A percentile compares a stretch with the other conserved stretches of the same genome.
Evolutionary conservation across 2,113 vertebrate species (phyloP).

Genomic region (Stegostoma tigrinum): DNA sequence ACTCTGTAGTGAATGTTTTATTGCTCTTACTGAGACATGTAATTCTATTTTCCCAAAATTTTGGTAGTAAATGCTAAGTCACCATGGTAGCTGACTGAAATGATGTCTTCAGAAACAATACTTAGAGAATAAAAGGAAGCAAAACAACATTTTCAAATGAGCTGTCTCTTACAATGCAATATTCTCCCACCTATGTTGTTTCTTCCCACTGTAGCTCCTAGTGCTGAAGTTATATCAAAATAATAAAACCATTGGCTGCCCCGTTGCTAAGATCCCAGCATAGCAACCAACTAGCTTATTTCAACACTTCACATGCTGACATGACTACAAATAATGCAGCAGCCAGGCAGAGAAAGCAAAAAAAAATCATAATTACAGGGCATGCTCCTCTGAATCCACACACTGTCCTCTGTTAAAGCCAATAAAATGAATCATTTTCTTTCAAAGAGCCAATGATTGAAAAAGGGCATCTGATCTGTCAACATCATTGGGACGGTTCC

Average conservation of each 20-base stretch:
- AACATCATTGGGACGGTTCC: background rate
- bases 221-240: background rate
- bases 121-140: background rate
- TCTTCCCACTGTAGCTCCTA: background rate
- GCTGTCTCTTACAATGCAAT: slow-evolving; percentile 7
- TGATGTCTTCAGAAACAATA: background rate
- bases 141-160: slow-evolving; percentile 15
- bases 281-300: slow-evolving; percentile 22
- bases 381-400: background rate
- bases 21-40: background rate
- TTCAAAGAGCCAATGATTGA: background rate
- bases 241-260: background rate
- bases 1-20: background rate
- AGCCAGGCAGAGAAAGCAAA: background rate
- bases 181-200: background rate
- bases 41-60: slow-evolving; percentile 1
- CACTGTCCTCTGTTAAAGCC: background rate
- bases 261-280: slow-evolving; percentile 25
- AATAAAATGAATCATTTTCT: slow-evolving; percentile 16
- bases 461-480: background rate
- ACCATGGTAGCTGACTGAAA: background rate
- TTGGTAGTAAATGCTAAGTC: background rate
- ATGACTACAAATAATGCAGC: slow-evolving; percentile 19
- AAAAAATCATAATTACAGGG: slow-evolving; percentile 27
- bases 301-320: slow-evolving; percentile 1